Evolutionary conservation across 1,140 invertebrate genomes (phyloP).

Genomic region (Drosophila athabasca): DNA sequence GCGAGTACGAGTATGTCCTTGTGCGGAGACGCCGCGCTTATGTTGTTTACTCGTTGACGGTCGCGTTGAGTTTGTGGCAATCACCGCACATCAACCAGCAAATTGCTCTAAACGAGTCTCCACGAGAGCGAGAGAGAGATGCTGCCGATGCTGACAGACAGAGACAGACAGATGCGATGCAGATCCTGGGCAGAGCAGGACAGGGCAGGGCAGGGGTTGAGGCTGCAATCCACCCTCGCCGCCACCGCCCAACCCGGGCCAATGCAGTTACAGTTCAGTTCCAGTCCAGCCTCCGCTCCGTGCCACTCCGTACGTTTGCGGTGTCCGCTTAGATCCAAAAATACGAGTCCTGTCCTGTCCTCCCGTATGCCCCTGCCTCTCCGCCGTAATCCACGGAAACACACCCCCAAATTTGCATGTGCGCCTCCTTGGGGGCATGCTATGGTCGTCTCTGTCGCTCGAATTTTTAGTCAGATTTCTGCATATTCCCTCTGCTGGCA

Average conservation of each 20-base stretch:
- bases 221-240: constrained; percentile 7
- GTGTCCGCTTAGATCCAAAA: constrained; percentile 40
- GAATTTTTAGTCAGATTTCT: constrained; percentile 8
- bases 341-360: not conserved
- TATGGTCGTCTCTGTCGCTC: constrained; percentile 67
- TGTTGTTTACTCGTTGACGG: constrained; percentile 83
- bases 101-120: constrained; percentile 77
- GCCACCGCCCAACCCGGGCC: not conserved
- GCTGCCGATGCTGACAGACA: constrained; percentile 4
- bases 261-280: not conserved
- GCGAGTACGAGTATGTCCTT: constrained; percentile 32
- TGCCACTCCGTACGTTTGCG: constrained; percentile 25
- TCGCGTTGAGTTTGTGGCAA: constrained; percentile 82
- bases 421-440: too few species aligned
- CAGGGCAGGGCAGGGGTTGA: not conserved
- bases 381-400: constrained; percentile 33
- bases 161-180: constrained; percentile 13
- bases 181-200: constrained; percentile 1
- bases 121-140: constrained; percentile 32
- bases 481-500: constrained; percentile 31
- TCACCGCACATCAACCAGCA: constrained; percentile 83
- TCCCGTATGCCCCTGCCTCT: not conserved
- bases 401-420: constrained; percentile 76
- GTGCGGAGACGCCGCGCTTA: constrained; percentile 56
- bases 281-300: constrained; percentile 7